Evolutionary conservation across 1,140 invertebrate species (phyloP).

Genomic region (Orussus abietinus): DNA sequence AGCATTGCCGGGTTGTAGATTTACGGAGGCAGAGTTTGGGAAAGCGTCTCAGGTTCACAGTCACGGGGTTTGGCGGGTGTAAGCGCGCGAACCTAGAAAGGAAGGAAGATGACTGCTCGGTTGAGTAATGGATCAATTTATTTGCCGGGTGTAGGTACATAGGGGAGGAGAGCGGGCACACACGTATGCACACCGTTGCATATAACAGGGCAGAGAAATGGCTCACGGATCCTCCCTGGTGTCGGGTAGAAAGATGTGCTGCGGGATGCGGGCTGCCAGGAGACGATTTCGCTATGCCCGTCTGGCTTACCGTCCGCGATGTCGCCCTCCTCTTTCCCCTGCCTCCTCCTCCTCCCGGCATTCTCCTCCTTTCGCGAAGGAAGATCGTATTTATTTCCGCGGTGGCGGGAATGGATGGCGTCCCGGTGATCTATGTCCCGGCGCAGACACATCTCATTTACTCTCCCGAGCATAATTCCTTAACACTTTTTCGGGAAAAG

Average conservation of each 20-base stretch:
- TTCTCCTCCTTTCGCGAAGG: conserved; percentile 15
- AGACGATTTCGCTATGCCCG: conserved; percentile 37
- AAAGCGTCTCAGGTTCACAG: too few species aligned
- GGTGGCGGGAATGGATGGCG: conserved; percentile 43
- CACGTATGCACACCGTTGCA: conserved; percentile 16
- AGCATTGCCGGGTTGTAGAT: too few species aligned
- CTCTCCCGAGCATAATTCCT: conserved; percentile 49
- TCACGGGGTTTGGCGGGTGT: too few species aligned
- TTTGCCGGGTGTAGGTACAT: conserved; percentile 37
- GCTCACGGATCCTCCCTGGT: conserved; percentile 36
- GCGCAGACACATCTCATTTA: conserved; percentile 51
- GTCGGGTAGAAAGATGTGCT: conserved; percentile 44
- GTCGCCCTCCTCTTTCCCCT: too few species aligned
- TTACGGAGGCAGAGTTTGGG: too few species aligned
- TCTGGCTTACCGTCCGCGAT: conserved; percentile 18
- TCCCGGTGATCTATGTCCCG: conserved; percentile 46
- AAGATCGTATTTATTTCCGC: conserved; percentile 49
- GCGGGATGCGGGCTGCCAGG: conserved; percentile 40
- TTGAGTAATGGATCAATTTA: conserved; percentile 53
- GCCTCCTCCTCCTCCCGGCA: conserved; percentile 10
- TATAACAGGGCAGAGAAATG: conserved; percentile 42
- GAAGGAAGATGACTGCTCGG: conserved; percentile 45
- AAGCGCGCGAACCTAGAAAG: conserved; percentile 12
- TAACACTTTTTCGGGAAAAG: conserved; percentile 48
- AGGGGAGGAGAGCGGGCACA: conserved; percentile 3